Base-by-base conservation (phyloP, 2,888 invertebrate species). In the Beris chalybata region DNA sequence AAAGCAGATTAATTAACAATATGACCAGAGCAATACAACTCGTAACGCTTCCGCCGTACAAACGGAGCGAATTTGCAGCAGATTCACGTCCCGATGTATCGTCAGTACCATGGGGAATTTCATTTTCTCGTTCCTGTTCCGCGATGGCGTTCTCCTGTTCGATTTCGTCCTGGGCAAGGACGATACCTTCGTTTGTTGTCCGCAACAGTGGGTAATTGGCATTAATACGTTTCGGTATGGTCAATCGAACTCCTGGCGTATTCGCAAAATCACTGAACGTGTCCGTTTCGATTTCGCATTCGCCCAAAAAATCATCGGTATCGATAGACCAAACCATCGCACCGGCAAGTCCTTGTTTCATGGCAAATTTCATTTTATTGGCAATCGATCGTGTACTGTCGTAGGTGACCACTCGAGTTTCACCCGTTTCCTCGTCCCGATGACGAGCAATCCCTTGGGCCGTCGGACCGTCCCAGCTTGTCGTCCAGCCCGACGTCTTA, bases 291-390 rank as follows among this genome's bases (percentile, higher is more conserved):
- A 79, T 77, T 0, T 78, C 76, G 70, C 93, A 93, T 56, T 84
- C 84, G 0, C 92, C 92, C 29, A 82, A 83, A 77, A 93, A 93
- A 79, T 94, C 94, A 71, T 95, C 94, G 0, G 92, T 94, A 77
- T 94, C 94, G 45, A 93, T 86, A 45, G 92, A 91, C 94, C 94
- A 94, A 5, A 93, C 87, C 93, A 94, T 93, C 0, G 89, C 85
- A 2, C 94, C 94, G 0, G 87, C 91, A 0, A 95, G 79, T 4
- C 84, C 83, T 72, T 86, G 83, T 68, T 84, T 83, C 75, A 88
- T 83, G 0, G 88, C 88, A 75, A 85, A 86, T 75, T 85, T 76
- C 70, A 93, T 88, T 85, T 94, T 94, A 48, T 86, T 84, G 29
- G 84, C 85, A 54, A 95, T 86, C 12, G 93, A 91, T 29, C 86